Evolutionary conservation across 1,140 invertebrate genomes (phyloP).

Genomic region (Maconellicoccus hirsutus): DNA sequence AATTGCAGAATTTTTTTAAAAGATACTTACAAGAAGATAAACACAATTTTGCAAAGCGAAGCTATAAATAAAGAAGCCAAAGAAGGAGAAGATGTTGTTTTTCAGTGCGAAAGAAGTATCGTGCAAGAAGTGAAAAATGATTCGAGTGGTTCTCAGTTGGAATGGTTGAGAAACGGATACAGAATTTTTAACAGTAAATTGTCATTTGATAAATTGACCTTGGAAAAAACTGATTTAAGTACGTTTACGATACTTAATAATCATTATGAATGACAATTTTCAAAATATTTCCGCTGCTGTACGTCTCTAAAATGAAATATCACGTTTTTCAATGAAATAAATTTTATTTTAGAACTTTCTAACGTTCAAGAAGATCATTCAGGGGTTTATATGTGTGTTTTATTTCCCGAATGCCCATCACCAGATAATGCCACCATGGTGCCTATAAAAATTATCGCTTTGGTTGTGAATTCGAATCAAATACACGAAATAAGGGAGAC

Average conservation of each 20-base stretch:
- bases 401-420: background rate
- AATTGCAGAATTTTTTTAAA: no score
- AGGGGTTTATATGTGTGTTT: background rate
- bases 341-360: background rate
- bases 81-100: background rate
- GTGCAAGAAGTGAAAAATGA: slow-evolving; percentile 1
- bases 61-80: background rate
- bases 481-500: background rate
- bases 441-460: background rate
- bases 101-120: slow-evolving; percentile 18
- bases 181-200: background rate
- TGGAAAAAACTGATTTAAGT: background rate
- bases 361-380: background rate
- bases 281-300: no score
- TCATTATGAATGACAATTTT: no score
- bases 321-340: background rate
- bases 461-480: background rate
- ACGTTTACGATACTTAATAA: background rate
- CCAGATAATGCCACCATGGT: background rate
- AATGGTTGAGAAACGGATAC: slow-evolving; percentile 23
- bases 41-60: background rate
- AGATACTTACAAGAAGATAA: background rate
- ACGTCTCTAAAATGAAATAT: no score
- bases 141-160: slow-evolving; percentile 23
- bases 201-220: background rate